Conservation (phyloP, 2,797 vertebrate genomes). For the Paedocypris micromegethes region DNA sequence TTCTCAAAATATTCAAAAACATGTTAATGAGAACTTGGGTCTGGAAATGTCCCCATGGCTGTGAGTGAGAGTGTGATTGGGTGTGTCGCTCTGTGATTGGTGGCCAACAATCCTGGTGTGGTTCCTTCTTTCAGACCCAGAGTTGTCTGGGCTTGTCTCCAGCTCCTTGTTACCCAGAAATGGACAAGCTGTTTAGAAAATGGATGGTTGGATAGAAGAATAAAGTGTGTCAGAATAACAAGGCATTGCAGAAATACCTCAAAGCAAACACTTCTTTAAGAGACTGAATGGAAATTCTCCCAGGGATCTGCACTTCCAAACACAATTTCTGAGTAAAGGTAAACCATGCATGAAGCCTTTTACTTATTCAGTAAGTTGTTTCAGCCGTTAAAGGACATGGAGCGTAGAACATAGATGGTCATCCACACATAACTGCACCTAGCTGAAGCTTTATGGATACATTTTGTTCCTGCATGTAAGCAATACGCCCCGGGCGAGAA, state of each 20-base stretch:
- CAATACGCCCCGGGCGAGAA: conserved; percentile 60
- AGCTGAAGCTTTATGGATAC: conserved; percentile 43
- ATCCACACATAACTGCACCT: conserved; percentile 44
- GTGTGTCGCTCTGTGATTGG: no score
- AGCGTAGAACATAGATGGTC: conserved; percentile 47
- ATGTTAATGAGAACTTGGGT: no score
- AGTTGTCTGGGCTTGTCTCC: no score
- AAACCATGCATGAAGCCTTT: conserved; percentile 46
- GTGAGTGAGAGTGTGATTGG: no score
- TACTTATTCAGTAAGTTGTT: conserved; percentile 58
- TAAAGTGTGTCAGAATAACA: conserved; percentile 57
- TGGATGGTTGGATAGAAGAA: conserved; percentile 24
- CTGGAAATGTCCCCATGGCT: no score
- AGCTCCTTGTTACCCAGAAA: no score
- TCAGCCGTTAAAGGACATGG: conserved; percentile 47
- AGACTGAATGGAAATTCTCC: conserved; percentile 38
- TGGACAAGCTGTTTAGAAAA: no score
- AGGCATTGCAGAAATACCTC: conserved; percentile 56
- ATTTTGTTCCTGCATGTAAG: conserved; percentile 56
- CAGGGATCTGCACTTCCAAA: conserved; percentile 40
- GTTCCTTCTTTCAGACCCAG: no score
- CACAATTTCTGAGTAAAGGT: conserved; percentile 39
- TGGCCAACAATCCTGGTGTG: no score
- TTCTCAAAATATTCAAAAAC: no score
- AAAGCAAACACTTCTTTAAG: conserved; percentile 52